These are phyloP conservation scores for Phoxinus dragarum DNA, from an alignment of 2,797 vertebrate genomes.

Conservation along the genomic window DNA sequence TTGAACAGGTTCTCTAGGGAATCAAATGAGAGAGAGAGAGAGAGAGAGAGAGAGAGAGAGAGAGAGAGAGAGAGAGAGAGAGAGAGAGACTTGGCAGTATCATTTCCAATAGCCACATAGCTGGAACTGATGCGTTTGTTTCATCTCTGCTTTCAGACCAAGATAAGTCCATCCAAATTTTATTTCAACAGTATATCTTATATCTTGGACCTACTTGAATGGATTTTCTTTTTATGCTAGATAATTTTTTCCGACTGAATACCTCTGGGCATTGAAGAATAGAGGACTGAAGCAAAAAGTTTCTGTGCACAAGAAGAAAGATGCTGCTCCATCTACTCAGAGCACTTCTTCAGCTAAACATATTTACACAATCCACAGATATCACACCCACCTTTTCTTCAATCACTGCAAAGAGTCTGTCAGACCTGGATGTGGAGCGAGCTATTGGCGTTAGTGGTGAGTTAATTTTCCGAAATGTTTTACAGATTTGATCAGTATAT, in stretches of 20 bases:
- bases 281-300: background rate
- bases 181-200: background rate
- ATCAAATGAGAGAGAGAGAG: constrained; percentile 22
- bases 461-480: background rate
- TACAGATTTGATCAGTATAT: background rate
- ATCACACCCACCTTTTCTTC: background rate
- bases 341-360: constrained; percentile 47
- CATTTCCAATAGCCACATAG: constrained; percentile 1
- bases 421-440: constrained; percentile 18
- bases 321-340: constrained; percentile 51
- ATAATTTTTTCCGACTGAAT: background rate
- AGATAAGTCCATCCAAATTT: background rate
- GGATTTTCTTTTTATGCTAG: background rate
- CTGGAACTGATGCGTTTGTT: constrained; percentile 14
- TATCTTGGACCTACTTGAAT: background rate
- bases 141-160: background rate
- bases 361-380: constrained; percentile 11
- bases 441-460: constrained; percentile 42
- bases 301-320: constrained; percentile 4
- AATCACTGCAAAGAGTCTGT: background rate
- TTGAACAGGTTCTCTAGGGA: constrained; percentile 41
- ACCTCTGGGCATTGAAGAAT: background rate
- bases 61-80: background rate
- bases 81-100: background rate
- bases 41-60: constrained; percentile 10